phyloP scores from a whole-genome alignment of 2,888 invertebrate species.

The Drosophila mayaguana region DNA sequence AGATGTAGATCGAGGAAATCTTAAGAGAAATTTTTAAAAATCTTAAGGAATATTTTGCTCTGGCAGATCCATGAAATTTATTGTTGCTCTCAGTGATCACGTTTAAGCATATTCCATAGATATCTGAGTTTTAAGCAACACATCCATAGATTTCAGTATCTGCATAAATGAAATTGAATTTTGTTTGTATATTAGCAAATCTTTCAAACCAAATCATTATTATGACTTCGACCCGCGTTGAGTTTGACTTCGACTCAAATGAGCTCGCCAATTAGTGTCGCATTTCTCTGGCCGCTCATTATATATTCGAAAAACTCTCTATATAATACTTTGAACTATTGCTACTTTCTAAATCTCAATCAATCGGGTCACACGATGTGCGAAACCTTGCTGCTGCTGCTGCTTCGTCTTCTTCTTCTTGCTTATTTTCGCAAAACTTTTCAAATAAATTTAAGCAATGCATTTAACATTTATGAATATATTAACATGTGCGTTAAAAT shows the following conservation, averaged over 20 bases:
- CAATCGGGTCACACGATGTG: slow-evolving; percentile 24
- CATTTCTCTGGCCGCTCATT: slow-evolving; percentile 22
- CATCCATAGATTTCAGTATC: too few species aligned
- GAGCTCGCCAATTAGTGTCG: slow-evolving; percentile 4
- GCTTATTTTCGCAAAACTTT: background rate
- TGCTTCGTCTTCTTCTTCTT: background rate
- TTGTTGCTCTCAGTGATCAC: background rate
- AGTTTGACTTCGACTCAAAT: background rate
- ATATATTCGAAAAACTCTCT: slow-evolving; percentile 32
- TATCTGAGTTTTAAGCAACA: too few species aligned
- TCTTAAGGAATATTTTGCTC: background rate
- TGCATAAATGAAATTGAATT: background rate
- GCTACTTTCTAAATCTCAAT: slow-evolving; percentile 39
- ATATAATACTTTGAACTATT: slow-evolving; percentile 28
- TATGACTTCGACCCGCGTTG: background rate
- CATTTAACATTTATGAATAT: slow-evolving; percentile 28
- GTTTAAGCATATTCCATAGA: background rate
- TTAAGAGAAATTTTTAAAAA: background rate
- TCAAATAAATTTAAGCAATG: background rate
- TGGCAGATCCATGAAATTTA: background rate
- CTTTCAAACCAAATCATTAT: background rate
- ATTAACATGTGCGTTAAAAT: slow-evolving; percentile 7
- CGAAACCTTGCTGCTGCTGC: background rate
- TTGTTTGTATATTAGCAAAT: background rate
- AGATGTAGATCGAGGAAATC: background rate